Evolutionary conservation across 2,797 vertebrate genomes (phyloP).

Genomic region (Sebastiscus albofasciatus): DNA sequence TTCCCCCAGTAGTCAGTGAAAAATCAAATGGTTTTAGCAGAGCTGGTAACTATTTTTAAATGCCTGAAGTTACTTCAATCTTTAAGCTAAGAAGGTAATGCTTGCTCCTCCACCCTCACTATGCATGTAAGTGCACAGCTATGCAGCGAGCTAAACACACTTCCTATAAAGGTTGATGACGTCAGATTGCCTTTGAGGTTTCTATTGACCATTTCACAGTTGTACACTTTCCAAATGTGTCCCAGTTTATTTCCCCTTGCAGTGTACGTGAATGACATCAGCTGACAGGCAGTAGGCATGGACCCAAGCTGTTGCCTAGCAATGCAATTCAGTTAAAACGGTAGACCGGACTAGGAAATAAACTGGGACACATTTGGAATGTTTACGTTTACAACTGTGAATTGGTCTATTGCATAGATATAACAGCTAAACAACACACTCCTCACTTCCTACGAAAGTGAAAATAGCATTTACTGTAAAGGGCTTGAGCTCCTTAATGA

Average conservation of each 20-base stretch:
- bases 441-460: not conserved
- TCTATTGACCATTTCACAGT: not conserved
- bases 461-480: not conserved
- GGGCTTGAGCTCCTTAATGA: not conserved
- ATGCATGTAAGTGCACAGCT: not conserved
- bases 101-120: not conserved
- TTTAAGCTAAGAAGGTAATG: not conserved
- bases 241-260: not conserved
- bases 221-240: not conserved
- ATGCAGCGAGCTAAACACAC: not conserved
- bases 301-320: not conserved
- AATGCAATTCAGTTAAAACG: not conserved
- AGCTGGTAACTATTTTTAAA: not conserved
- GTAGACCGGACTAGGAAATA: not conserved
- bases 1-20: constrained; percentile 13
- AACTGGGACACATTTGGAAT: not conserved
- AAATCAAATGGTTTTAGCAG: not conserved
- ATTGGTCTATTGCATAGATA: not conserved
- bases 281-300: not conserved
- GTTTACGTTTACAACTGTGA: not conserved
- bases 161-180: not conserved
- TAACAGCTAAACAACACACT: not conserved
- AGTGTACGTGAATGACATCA: not conserved
- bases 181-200: not conserved
- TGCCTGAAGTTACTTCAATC: not conserved